These are phyloP conservation scores for Sarcophaga caerulescens DNA, from an alignment of 2,888 invertebrate genomes.

Conservation along the genomic window DNA sequence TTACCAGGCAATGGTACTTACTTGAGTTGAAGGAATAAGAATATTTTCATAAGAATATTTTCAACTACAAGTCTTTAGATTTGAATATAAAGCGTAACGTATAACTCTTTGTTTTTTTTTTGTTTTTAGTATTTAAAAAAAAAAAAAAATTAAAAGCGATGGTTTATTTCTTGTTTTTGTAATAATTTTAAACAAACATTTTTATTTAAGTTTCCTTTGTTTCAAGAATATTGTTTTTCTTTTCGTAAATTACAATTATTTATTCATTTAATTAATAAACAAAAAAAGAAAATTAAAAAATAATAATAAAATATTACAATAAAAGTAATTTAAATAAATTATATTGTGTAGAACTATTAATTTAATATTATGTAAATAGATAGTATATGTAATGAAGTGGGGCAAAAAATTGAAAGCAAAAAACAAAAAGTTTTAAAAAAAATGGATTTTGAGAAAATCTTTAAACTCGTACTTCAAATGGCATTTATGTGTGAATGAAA, in stretches of 20 bases:
- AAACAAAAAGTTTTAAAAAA: not conserved
- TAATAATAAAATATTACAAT: conserved; percentile 42
- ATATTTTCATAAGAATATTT: too few species aligned
- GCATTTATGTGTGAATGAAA: too few species aligned
- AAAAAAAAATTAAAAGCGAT: too few species aligned
- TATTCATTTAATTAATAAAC: conserved; percentile 63
- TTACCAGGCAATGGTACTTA: too few species aligned
- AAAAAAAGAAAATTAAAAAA: conserved; percentile 7
- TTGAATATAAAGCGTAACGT: too few species aligned
- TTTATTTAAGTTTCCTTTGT: conserved; percentile 53
- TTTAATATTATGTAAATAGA: conserved; percentile 18
- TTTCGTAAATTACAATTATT: conserved; percentile 58
- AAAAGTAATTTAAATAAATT: conserved; percentile 57
- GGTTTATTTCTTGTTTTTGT: not conserved
- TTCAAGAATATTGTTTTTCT: conserved; percentile 43
- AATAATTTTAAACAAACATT: conserved; percentile 64
- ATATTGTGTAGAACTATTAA: conserved; percentile 31
- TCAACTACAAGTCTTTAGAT: too few species aligned
- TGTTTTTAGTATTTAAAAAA: too few species aligned
- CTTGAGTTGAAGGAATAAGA: too few species aligned
- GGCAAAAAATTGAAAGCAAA: not conserved
- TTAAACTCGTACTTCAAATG: too few species aligned
- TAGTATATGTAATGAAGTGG: not conserved
- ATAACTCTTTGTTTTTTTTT: too few species aligned
- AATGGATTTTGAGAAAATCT: not conserved